phyloP scores from a whole-genome alignment of 2,888 invertebrate genomes.

The Mantis religiosa region DNA sequence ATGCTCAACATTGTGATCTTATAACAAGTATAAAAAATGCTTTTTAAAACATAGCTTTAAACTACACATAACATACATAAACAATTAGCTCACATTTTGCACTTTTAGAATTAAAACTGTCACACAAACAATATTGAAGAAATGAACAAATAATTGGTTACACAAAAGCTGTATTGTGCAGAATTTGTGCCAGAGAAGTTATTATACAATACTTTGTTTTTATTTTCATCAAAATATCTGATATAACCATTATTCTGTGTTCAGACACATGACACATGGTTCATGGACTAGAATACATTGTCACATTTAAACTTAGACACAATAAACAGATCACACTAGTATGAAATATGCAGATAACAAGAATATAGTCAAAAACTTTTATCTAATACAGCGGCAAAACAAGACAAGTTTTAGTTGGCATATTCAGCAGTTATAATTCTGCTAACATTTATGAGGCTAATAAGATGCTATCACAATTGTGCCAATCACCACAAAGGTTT shows the following conservation, averaged over 20 bases:
- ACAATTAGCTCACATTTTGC: background rate
- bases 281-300: background rate
- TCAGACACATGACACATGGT: background rate
- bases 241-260: background rate
- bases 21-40: background rate
- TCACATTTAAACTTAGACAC: background rate
- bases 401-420: background rate
- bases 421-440: background rate
- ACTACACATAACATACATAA: background rate
- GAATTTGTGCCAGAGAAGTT: background rate
- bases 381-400: background rate
- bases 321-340: background rate
- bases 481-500: background rate
- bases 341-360: background rate
- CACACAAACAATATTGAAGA: background rate
- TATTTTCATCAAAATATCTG: background rate
- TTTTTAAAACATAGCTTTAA: conserved; percentile 2
- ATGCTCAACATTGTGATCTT: background rate
- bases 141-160: background rate
- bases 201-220: background rate
- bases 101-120: background rate
- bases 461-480: background rate
- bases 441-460: background rate
- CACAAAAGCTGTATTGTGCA: background rate
- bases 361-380: background rate